phyloP scores from a whole-genome alignment of 2,797 vertebrate species.

The Ptychobarbus kaznakovi region DNA sequence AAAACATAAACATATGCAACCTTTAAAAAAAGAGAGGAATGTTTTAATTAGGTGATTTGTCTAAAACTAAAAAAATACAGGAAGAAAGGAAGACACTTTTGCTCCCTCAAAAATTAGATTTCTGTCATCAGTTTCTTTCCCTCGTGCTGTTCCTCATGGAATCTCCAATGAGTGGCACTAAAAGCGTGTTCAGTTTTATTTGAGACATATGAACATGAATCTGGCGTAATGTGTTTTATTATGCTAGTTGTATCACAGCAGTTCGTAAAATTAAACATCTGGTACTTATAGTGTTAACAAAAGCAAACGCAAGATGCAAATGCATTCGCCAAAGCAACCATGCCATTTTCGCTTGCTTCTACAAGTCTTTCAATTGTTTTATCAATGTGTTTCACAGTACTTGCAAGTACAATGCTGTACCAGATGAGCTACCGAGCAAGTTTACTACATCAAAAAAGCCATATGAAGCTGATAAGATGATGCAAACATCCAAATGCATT shows the following conservation, averaged over 20 bases:
- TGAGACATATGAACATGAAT: not conserved
- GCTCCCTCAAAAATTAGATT: not conserved
- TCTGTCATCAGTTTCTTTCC: not conserved
- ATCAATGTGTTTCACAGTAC: not conserved
- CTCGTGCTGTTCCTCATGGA: not conserved
- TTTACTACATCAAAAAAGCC: not conserved
- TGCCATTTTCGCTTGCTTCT: not conserved
- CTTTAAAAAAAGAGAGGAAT: not conserved
- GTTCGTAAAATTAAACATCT: not conserved
- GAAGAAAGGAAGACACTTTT: not conserved
- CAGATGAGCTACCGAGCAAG: not conserved
- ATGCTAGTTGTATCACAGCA: not conserved
- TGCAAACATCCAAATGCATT: not conserved
- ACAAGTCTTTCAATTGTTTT: not conserved
- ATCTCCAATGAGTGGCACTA: not conserved
- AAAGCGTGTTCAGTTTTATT: not conserved
- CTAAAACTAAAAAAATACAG: not conserved
- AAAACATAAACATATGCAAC: not conserved
- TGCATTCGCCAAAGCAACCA: not conserved
- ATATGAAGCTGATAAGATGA: not conserved
- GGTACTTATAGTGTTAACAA: not conserved
- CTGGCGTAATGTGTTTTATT: not conserved
- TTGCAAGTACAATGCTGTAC: not conserved
- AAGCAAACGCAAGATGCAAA: not conserved
- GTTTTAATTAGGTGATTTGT: not conserved